A percentile compares a stretch with the other conserved stretches of the same genome.
Evolutionary conservation across 2,797 vertebrate genomes (phyloP).

Genomic region (Prionace glauca): DNA sequence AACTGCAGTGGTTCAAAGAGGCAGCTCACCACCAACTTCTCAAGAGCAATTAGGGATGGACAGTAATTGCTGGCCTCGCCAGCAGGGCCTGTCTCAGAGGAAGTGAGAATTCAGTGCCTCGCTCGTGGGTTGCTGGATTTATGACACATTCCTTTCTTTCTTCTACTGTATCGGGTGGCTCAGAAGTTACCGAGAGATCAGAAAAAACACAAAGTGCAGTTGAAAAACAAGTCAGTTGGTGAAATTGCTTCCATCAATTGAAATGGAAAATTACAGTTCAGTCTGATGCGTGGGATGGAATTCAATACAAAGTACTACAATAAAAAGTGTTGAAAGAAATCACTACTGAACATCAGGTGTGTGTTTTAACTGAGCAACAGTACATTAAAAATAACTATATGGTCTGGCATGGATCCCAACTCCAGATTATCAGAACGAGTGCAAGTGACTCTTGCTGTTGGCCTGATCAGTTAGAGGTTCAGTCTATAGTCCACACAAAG

Average conservation of each 20-base stretch:
- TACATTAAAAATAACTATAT: background rate
- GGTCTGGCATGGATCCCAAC: background rate
- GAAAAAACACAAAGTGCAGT: background rate
- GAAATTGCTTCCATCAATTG: background rate
- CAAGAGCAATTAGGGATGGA: too few relatives aligned
- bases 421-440: background rate
- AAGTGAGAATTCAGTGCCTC: background rate
- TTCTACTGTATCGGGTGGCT: background rate
- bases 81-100: background rate
- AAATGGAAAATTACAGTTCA: background rate
- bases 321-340: background rate
- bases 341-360: background rate
- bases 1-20: too few relatives aligned
- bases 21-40: too few relatives aligned
- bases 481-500: too few relatives aligned
- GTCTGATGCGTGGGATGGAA: background rate
- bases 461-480: background rate
- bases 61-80: too few relatives aligned
- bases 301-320: background rate
- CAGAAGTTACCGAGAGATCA: background rate
- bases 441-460: background rate
- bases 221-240: background rate
- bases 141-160: background rate
- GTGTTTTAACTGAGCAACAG: too few relatives aligned
- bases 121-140: background rate